phyloP scores from a whole-genome alignment of 2,888 invertebrate species.

The Lordiphosa fenestrarum region DNA sequence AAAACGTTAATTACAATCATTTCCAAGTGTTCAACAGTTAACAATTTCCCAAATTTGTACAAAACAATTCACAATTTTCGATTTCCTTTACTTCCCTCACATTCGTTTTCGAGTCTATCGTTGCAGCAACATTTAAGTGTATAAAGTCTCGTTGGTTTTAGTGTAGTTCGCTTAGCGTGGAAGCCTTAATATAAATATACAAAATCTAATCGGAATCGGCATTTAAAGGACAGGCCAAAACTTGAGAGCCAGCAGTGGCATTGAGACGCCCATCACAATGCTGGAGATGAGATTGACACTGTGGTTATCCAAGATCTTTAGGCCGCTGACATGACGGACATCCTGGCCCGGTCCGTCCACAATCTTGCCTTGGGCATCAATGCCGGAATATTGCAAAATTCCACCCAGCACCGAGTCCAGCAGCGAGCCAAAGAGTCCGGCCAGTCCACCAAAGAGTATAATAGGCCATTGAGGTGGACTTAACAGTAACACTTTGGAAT shows the following conservation, averaged over 20 bases:
- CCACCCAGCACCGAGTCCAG: constrained; percentile 93
- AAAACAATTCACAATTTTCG: too few relatives aligned
- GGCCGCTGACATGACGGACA: constrained; percentile 88
- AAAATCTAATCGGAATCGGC: neutral
- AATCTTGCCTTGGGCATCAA: constrained; percentile 85
- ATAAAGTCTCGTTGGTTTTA: constrained; percentile 33
- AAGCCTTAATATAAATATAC: constrained; percentile 35
- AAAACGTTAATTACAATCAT: constrained; percentile 7
- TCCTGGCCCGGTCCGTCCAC: constrained; percentile 86
- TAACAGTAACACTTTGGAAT: constrained; percentile 82
- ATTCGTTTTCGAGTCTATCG: constrained; percentile 44
- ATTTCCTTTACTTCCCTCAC: neutral
- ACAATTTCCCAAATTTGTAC: too few relatives aligned
- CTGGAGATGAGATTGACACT: constrained; percentile 92
- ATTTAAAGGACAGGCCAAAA: constrained; percentile 81
- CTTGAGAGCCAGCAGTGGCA: constrained; percentile 84
- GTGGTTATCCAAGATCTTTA: constrained; percentile 90
- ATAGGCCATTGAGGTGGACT: constrained; percentile 90
- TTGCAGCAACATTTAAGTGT: constrained; percentile 15
- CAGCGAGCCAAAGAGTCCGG: constrained; percentile 89
- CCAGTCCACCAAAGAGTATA: constrained; percentile 86
- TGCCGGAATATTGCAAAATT: constrained; percentile 92
- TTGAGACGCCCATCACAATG: constrained; percentile 86
- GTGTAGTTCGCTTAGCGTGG: constrained; percentile 34
- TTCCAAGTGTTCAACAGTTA: neutral